A percentile compares a stretch with the other conserved stretches of the same genome.
These are phyloP conservation scores for Drosophila lacertosa DNA, from an alignment of 1,140 invertebrate species.

Conservation along the genomic window DNA sequence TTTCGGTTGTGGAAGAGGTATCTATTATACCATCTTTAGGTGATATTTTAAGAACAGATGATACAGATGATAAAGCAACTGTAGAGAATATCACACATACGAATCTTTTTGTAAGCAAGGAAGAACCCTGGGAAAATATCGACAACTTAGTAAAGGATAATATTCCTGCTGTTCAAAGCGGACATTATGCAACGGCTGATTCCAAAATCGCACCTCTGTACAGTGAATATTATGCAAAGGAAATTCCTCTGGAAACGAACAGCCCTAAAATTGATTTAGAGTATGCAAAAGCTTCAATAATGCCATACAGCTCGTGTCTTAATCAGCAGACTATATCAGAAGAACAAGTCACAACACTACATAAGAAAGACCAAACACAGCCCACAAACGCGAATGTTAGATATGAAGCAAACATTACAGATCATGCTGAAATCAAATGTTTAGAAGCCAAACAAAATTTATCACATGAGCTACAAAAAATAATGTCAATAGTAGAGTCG, in stretches of 20 bases:
- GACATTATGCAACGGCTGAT: constrained; percentile 6
- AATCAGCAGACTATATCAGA: constrained; percentile 47
- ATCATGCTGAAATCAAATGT: constrained; percentile 37
- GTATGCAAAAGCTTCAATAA: constrained; percentile 37
- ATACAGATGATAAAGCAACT: constrained; percentile 18
- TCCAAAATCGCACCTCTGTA: constrained; percentile 37
- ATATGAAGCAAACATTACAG: constrained; percentile 31
- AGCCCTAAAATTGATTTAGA: constrained; percentile 9
- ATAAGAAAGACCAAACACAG: constrained; percentile 18
- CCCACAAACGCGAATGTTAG: constrained; percentile 38
- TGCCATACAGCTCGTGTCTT: constrained; percentile 54
- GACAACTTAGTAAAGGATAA: constrained; percentile 57
- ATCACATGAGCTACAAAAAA: constrained; percentile 5
- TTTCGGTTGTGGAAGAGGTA: constrained; percentile 87
- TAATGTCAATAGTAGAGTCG: constrained; percentile 24
- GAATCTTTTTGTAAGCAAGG: constrained; percentile 74
- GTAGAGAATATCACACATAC: constrained; percentile 28
- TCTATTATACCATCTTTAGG: constrained; percentile 85
- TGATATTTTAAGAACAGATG: constrained; percentile 52
- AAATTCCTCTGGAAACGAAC: constrained; percentile 31
- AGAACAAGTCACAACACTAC: constrained; percentile 40
- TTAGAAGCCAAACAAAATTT: neutral
- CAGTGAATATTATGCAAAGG: constrained; percentile 42
- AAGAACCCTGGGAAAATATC: constrained; percentile 57
- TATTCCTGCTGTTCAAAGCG: constrained; percentile 48